Base-by-base conservation (phyloP, 2,888 invertebrate genomes). In the Hypolimnas misippus region DNA sequence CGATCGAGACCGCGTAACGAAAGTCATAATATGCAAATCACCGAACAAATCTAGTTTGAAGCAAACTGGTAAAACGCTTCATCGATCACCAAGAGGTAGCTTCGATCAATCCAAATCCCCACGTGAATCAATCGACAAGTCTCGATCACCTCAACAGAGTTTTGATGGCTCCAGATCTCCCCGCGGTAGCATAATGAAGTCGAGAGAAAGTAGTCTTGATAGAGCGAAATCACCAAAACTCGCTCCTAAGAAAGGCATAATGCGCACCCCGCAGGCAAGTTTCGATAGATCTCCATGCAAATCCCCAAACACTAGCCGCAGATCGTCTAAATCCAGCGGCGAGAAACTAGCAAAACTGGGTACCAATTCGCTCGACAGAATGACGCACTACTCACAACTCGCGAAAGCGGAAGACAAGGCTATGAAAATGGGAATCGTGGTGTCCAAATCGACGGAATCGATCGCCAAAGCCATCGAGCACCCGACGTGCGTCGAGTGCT, bases 401-500 rank as follows among this genome's bases (percentile, higher is more conserved):
- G 89, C 92, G 5, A 91, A 91, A 71, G 92, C 85, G 2, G 92
- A 92, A 75, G 92, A 92, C 61, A 92, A 92, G 69, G 92, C 92
- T 3, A 87, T 91, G 63, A 88, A 86, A 77, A 92, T 92, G 88
- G 92, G 92, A 0, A 93, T 93, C 55, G 93, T 94, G 38, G 93
- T 93, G 0, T 87, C 93, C 0, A 92, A 93, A 68, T 93, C 93
- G 1, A 93, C 93, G 1, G 93, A 93, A 73, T 92, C 93, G 0
- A 92, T 93, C 50, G 85, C 90, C 12, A 88, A 89, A 74, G 89
- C 93, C 12, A 93, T 95, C 60, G 95, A 95, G 69, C 94, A 94
- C 63, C 94, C 95, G 51, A 95, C 95, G 25, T 96, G 95, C 86
- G 95, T 95, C 72, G 95, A 95, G 77, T 96, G 95, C 78, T 93